phyloP scores from a whole-genome alignment of 2,113 vertebrate genomes.

The Lepus timidus region DNA sequence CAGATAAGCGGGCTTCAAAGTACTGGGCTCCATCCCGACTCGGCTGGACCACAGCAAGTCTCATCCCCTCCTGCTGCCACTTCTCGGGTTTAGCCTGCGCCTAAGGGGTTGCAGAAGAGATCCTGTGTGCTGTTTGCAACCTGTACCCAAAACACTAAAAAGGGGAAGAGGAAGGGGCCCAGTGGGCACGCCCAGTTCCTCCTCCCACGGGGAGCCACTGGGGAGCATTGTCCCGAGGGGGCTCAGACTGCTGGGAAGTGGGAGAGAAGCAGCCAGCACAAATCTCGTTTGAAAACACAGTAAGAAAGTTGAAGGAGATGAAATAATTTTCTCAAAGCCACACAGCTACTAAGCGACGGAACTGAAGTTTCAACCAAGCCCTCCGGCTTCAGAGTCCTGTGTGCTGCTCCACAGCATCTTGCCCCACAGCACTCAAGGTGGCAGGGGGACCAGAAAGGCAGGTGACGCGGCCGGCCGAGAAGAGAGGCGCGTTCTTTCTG shows the following conservation, averaged over 20 bases:
- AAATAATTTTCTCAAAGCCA: neutral
- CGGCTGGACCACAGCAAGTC: neutral
- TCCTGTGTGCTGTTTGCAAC: neutral
- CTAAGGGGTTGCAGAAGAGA: neutral
- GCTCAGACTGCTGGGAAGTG: neutral
- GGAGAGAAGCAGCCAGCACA: neutral
- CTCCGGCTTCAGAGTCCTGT: neutral
- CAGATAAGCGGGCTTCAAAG: neutral
- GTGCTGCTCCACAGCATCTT: too few species aligned
- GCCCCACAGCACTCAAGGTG: neutral
- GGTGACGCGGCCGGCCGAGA: too few species aligned
- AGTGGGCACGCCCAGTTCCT: neutral
- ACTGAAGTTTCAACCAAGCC: neutral
- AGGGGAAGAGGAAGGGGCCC: neutral
- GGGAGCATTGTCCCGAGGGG: neutral
- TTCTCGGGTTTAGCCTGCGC: neutral
- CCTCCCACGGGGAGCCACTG: fast-evolving
- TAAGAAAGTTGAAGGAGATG: neutral
- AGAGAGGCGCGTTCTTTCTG: neutral
- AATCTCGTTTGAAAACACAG: neutral
- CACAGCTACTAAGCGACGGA: neutral
- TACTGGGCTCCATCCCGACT: fast-evolving
- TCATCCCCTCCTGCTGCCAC: neutral
- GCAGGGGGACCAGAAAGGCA: neutral
- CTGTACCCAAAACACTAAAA: neutral